Percentiles rank a stretch among this genome's conserved stretches.
phyloP scores from a whole-genome alignment of 2,797 vertebrate species.

The Menidia menidia region DNA sequence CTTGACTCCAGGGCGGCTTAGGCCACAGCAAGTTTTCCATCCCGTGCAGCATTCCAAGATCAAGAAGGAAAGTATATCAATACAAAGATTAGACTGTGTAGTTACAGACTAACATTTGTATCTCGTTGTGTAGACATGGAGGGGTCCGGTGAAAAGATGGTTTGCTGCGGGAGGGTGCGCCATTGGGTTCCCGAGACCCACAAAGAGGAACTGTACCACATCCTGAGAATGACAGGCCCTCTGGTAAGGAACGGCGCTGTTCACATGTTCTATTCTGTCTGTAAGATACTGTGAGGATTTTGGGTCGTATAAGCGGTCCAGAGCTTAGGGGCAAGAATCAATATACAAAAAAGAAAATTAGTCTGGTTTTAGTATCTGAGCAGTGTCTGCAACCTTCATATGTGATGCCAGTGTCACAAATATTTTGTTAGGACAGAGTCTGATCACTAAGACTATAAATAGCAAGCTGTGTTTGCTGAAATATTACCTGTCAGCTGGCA shows the following conservation, averaged over 20 bases:
- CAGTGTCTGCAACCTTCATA: slow-evolving; percentile 6
- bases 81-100: slow-evolving; percentile 11
- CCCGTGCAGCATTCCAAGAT: slow-evolving; percentile 31
- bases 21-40: slow-evolving; percentile 32
- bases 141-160: slow-evolving; percentile 61
- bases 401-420: not conserved
- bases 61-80: slow-evolving; percentile 14
- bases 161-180: slow-evolving; percentile 68
- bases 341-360: slow-evolving; percentile 10
- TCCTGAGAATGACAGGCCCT: slow-evolving; percentile 80
- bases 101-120: slow-evolving; percentile 6
- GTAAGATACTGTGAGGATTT: not conserved
- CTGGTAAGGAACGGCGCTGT: slow-evolving; percentile 74
- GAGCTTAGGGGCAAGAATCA: slow-evolving; percentile 22
- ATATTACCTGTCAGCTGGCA: slow-evolving; percentile 10
- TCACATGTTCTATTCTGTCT: not conserved
- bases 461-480: slow-evolving; percentile 6
- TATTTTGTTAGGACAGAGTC: slow-evolving; percentile 10
- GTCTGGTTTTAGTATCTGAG: not conserved
- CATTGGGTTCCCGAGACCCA: slow-evolving; percentile 61
- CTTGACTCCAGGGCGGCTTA: slow-evolving; percentile 42
- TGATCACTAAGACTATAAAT: not conserved
- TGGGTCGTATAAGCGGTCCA: slow-evolving; percentile 1
- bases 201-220: slow-evolving; percentile 81
- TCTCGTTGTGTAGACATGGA: slow-evolving; percentile 50